Conservation (phyloP, 2,888 invertebrate species). For the Drepanosiphum platanoidis region DNA sequence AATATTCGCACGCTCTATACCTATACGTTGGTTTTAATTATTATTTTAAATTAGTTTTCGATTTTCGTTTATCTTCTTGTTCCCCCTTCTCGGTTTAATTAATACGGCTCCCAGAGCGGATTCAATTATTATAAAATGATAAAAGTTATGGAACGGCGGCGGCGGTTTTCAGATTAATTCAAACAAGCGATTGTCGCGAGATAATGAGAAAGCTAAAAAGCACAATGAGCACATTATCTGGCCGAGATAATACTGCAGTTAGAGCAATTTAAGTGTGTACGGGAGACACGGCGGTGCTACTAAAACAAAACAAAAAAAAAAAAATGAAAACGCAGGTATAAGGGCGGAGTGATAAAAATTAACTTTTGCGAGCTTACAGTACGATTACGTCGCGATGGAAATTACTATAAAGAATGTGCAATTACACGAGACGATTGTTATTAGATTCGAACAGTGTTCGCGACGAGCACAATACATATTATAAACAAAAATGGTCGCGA, state of each 20-base stretch:
- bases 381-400: background rate
- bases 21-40: slow-evolving; percentile 11
- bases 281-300: background rate
- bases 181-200: slow-evolving; percentile 22
- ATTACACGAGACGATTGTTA: background rate
- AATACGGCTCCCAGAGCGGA: background rate
- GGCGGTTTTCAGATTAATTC: background rate
- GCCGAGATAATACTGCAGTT: background rate
- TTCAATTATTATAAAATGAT: slow-evolving; percentile 34
- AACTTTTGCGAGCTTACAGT: background rate
- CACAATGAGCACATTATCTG: background rate
- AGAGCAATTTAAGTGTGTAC: background rate
- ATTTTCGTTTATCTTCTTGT: background rate
- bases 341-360: background rate
- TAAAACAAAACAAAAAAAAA: too few species aligned
- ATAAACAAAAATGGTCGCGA: background rate
- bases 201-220: slow-evolving; percentile 17
- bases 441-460: background rate
- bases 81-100: background rate
- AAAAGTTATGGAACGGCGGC: background rate
- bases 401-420: background rate
- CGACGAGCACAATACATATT: background rate
- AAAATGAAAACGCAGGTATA: background rate
- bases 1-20: background rate
- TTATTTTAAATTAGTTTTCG: slow-evolving; percentile 27